Evolutionary conservation across 2,113 vertebrate species (phyloP).

Genomic region (Dromiciops gliroides): DNA sequence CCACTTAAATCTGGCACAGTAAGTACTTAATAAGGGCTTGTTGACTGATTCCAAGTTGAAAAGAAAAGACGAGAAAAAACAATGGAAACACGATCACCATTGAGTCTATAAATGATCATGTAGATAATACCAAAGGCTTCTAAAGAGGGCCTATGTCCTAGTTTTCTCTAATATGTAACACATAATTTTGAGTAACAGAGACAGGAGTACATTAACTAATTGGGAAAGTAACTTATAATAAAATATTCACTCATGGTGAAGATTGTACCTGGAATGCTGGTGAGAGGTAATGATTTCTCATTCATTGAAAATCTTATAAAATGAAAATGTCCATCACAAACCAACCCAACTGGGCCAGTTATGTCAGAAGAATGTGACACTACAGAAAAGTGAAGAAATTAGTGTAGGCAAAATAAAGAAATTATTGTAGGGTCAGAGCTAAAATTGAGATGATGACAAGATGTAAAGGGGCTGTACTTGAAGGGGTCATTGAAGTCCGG

Average conservation of each 20-base stretch:
- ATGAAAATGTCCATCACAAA: neutral
- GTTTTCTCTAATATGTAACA: neutral
- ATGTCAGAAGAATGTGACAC: neutral
- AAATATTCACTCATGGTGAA: neutral
- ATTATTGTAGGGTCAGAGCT: neutral
- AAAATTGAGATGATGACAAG: neutral
- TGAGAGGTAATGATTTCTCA: neutral
- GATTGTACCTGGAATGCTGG: neutral
- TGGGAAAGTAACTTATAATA: neutral
- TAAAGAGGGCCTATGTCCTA: too few species aligned
- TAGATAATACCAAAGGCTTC: neutral
- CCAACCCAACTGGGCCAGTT: neutral
- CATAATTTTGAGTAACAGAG: neutral
- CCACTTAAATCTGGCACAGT: neutral
- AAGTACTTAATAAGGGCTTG: neutral
- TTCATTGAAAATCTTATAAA: neutral
- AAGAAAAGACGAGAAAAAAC: neutral
- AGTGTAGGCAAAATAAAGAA: neutral
- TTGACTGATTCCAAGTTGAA: neutral
- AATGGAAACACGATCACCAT: neutral
- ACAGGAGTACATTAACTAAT: neutral
- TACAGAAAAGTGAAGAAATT: neutral
- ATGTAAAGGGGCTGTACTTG: neutral
- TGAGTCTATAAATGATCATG: neutral
- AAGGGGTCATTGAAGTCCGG: neutral